These are phyloP conservation scores for Clusia tigrina DNA, from an alignment of 2,888 invertebrate genomes.

Conservation along the genomic window DNA sequence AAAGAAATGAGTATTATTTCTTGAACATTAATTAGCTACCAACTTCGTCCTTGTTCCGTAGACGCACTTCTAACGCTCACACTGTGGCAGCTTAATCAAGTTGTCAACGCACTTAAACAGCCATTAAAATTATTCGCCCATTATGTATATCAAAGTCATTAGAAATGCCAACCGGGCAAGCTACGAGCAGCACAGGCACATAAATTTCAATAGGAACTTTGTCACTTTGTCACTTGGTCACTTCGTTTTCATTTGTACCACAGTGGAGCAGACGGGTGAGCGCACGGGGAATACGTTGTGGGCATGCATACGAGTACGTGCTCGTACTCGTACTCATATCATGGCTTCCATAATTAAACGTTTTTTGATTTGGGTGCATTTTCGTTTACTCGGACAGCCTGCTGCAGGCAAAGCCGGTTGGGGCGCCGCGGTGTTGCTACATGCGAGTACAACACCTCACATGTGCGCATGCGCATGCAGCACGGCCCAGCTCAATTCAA, in stretches of 20 bases:
- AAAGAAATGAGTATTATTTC: too few relatives aligned
- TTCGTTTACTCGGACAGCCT: too few relatives aligned
- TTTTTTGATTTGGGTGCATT: neutral
- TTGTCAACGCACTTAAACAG: neutral
- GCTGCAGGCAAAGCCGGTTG: neutral
- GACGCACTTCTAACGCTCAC: neutral
- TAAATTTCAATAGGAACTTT: neutral
- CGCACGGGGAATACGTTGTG: neutral
- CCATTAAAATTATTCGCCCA: neutral
- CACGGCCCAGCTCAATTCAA: conserved; percentile 5
- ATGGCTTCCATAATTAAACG: conserved; percentile 4
- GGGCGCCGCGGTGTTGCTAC: neutral
- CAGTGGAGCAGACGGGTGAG: neutral
- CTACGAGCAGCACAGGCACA: too few relatives aligned
- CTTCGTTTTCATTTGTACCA: neutral
- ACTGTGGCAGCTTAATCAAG: neutral
- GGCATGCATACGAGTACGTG: neutral
- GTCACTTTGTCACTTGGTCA: neutral
- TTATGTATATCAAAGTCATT: neutral
- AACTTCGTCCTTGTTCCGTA: neutral
- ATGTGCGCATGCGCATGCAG: conserved; percentile 1
- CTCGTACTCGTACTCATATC: too few relatives aligned
- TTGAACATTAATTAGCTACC: too few relatives aligned
- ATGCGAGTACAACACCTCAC: neutral
- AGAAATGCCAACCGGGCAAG: neutral